phyloP scores from a whole-genome alignment of 2,888 invertebrate genomes.

The Aquatica leii region DNA sequence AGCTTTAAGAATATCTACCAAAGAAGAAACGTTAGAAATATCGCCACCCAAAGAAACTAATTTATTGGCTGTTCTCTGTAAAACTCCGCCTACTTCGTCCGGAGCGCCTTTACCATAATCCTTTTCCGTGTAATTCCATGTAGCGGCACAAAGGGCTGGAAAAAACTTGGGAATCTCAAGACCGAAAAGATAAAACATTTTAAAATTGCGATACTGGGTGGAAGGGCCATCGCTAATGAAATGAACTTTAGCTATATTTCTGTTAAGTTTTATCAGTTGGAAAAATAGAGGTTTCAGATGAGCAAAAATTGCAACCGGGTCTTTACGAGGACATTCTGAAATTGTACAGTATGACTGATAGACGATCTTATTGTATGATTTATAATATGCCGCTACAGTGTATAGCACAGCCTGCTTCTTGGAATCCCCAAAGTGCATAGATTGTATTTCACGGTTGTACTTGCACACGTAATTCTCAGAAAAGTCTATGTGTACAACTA shows the following conservation, averaged over 20 bases:
- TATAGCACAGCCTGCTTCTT: no score
- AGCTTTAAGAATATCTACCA: background rate
- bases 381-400: no score
- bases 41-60: background rate
- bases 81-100: background rate
- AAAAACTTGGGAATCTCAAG: background rate
- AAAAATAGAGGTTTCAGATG: background rate
- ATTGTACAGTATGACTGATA: no score
- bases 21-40: background rate
- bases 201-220: background rate
- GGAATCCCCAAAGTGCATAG: no score
- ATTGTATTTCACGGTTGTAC: no score
- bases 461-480: no score
- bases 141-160: background rate
- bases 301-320: background rate
- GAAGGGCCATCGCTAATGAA: background rate
- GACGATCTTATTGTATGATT: no score
- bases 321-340: background rate
- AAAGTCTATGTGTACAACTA: no score
- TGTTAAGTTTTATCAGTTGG: background rate
- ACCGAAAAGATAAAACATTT: background rate
- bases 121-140: background rate
- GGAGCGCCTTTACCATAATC: background rate
- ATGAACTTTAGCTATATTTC: background rate
- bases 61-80: background rate